Base-by-base conservation (phyloP, 2,888 invertebrate genomes). In the Adela reaumurella region DNA sequence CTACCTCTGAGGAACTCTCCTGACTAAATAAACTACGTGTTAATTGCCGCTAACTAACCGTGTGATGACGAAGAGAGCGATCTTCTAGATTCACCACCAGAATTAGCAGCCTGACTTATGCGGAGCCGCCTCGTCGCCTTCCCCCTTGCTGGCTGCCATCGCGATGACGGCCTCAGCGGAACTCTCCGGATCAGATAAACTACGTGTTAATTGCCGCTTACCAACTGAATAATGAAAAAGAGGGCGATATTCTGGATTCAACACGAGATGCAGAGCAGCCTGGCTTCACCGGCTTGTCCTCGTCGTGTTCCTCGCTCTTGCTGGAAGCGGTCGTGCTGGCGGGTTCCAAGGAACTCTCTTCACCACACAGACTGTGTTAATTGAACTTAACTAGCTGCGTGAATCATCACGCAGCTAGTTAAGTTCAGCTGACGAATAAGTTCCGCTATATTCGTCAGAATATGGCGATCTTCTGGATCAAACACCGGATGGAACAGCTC, bases 51-150 rank as follows among this genome's bases (percentile, higher is more conserved):
- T 77, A 49, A 79, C 54, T 47, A 80, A 58, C 54, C 78, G 79
- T 2, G 80, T 77, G 52, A 79, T 70, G 19, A 80, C 65, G 54
- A 79, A 80, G 70, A 79, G 74, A 1, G 70, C 73, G 11, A 74
- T 77, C 61, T 80, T 80, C 62, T 78, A 78, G 45, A 80, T 74
- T 79, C 79, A 80, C 54, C 80, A 80, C 78, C 78, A 80, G 41
- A 80, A 79, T 10, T 77, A 76, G 51, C 80, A 80, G 19, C 69
- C 58, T 42, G 64, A 67, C 60, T 73, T 74, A 49, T 59, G 61
- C 0, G 69, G 64, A 45, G 65, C 68, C 17, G 70, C 74, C 50
- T 74, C 77, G 41, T 76, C 76, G 57, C 76, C 77, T 14, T 71
- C 73, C 8, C 64, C 66, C 1, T 61, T 64, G 24, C 24, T 24